Conservation (phyloP, 2,888 invertebrate species). For the Leptinotarsa rubiginosa region DNA sequence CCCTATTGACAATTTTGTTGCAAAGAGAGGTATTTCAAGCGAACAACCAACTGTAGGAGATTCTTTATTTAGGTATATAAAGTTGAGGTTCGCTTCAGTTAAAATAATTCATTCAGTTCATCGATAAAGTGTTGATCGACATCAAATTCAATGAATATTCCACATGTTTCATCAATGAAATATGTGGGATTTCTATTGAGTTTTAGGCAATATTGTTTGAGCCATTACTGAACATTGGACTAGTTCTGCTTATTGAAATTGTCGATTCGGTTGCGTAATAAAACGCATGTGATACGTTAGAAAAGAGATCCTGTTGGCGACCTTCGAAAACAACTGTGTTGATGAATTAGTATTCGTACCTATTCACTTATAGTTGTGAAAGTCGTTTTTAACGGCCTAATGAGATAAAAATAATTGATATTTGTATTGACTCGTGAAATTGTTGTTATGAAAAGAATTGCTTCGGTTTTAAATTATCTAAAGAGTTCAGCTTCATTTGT, state of each 20-base stretch:
- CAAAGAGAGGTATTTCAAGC: too few species aligned
- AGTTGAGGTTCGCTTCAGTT: not conserved
- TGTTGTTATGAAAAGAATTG: slow-evolving; percentile 24
- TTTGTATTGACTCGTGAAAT: slow-evolving; percentile 26
- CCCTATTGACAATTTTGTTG: too few species aligned
- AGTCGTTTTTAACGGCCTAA: slow-evolving; percentile 25
- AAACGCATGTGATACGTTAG: slow-evolving; percentile 11
- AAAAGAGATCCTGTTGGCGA: slow-evolving; percentile 9
- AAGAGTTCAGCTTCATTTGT: slow-evolving; percentile 27
- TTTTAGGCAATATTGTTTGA: not conserved
- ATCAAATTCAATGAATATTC: not conserved
- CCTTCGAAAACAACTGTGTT: slow-evolving; percentile 19
- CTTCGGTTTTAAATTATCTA: not conserved
- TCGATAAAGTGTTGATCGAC: too few species aligned
- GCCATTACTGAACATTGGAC: not conserved
- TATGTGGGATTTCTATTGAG: not conserved
- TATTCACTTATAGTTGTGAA: slow-evolving; percentile 26
- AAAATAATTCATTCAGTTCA: not conserved
- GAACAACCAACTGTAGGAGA: too few species aligned
- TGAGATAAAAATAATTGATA: slow-evolving; percentile 30
- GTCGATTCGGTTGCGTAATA: not conserved
- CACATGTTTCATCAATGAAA: slow-evolving; percentile 3
- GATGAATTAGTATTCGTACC: slow-evolving; percentile 10
- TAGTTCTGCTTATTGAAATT: not conserved
- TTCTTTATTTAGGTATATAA: not conserved